These are phyloP conservation scores for Brachionus asplanchnoidis DNA, from an alignment of 1,140 invertebrate genomes.

Conservation along the genomic window DNA sequence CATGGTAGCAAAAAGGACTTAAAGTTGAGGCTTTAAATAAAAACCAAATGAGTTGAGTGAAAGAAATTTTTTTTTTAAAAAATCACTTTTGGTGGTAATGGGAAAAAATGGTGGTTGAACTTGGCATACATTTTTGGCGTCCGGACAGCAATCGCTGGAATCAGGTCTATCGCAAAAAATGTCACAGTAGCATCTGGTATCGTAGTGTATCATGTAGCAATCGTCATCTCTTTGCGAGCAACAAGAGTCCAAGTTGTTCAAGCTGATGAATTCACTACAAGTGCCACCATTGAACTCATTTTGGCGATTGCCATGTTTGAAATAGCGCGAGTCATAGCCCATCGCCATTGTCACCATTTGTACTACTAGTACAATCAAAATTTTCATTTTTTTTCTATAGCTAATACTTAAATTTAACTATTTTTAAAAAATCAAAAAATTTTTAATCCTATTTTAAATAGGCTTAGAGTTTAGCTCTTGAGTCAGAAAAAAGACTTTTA, in stretches of 20 bases:
- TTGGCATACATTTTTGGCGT: conserved; percentile 67
- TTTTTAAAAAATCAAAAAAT: background rate
- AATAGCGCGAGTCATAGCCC: conserved; percentile 30
- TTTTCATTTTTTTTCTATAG: background rate
- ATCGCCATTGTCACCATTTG: background rate
- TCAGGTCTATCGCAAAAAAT: conserved; percentile 70
- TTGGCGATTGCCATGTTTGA: background rate
- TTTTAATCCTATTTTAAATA: background rate
- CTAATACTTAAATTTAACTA: background rate
- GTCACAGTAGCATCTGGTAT: conserved; percentile 83
- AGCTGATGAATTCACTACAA: conserved; percentile 9
- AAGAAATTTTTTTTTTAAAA: background rate
- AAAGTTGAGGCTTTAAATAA: background rate
- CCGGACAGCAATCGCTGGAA: conserved; percentile 74
- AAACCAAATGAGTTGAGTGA: background rate
- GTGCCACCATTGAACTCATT: conserved; percentile 24
- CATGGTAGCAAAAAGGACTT: background rate
- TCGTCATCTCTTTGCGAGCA: conserved; percentile 59
- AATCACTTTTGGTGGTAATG: background rate
- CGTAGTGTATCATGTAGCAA: conserved; percentile 69
- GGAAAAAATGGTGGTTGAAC: background rate
- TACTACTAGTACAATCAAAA: background rate
- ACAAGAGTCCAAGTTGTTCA: conserved; percentile 13
- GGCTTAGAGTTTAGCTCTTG: background rate
- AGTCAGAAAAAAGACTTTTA: background rate